phyloP scores from a whole-genome alignment of 64 coral and sea anemone genomes.

The Hydrozoanthus tunicans region DNA sequence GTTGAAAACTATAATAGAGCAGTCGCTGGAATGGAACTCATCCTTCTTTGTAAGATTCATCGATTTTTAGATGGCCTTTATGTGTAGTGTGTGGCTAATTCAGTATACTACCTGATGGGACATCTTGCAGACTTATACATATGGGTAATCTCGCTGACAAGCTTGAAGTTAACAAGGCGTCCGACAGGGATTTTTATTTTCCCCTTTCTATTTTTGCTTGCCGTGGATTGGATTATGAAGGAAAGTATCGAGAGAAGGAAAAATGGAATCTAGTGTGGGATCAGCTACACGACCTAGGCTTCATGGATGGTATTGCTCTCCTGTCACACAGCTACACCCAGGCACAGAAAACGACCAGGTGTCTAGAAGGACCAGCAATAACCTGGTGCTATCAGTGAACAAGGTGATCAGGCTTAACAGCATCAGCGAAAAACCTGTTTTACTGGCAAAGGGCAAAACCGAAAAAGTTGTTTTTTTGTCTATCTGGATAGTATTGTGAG shows the following conservation, averaged over 20 bases:
- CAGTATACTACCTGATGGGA: not conserved
- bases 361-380: not conserved
- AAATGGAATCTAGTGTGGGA: not conserved
- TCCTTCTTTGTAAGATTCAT: not conserved
- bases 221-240: not conserved
- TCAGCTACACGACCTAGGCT: not conserved
- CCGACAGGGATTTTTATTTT: not conserved
- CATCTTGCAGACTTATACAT: not conserved
- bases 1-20: not conserved
- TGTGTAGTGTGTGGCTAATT: not conserved
- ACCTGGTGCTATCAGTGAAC: not conserved
- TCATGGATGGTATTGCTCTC: not conserved
- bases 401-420: not conserved
- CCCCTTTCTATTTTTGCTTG: not conserved
- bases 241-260: not conserved
- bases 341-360: not conserved
- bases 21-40: not conserved
- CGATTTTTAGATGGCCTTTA: not conserved
- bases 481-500: not conserved
- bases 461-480: not conserved
- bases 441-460: not conserved
- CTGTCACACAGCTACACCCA: not conserved
- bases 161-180: not conserved
- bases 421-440: not conserved
- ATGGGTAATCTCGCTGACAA: not conserved